These are phyloP conservation scores for Patella caerulea DNA, from an alignment of 2,888 invertebrate genomes.

Conservation along the genomic window DNA sequence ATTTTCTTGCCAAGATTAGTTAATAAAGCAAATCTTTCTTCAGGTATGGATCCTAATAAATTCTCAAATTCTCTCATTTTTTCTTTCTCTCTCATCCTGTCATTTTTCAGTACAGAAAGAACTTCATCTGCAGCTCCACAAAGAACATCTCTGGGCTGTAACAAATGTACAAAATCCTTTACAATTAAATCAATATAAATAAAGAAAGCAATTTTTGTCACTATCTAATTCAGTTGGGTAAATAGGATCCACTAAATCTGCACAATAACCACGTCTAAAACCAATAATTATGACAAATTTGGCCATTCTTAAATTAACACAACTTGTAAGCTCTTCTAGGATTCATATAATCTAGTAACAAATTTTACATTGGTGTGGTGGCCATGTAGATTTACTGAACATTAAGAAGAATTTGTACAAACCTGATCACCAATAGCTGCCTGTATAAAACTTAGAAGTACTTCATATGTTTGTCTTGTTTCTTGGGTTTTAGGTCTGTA, in stretches of 20 bases:
- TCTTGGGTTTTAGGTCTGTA: conserved; percentile 98
- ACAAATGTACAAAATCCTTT: conserved; percentile 7
- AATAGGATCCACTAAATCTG: too few relatives aligned
- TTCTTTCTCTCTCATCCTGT: conserved; percentile 92
- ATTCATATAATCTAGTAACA: too few relatives aligned
- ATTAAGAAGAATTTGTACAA: not conserved
- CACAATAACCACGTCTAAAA: too few relatives aligned
- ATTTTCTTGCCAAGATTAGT: conserved; percentile 98
- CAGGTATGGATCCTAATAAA: conserved; percentile 84
- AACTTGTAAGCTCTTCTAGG: not conserved
- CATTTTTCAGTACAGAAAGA: conserved; percentile 93
- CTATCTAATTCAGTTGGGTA: too few relatives aligned
- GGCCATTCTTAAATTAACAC: not conserved
- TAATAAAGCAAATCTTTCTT: conserved; percentile 93
- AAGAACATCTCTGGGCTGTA: conserved; percentile 90
- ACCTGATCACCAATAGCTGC: conserved; percentile 92
- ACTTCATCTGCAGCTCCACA: conserved; percentile 99
- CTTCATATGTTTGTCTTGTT: conserved; percentile 96
- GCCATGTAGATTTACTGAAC: too few relatives aligned
- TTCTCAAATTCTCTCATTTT: conserved; percentile 90
- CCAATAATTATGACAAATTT: not conserved
- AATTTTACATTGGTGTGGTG: too few relatives aligned
- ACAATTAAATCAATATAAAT: too few relatives aligned
- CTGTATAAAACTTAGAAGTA: conserved; percentile 95
- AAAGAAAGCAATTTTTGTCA: too few relatives aligned